These are phyloP conservation scores for Cyphomyrus discorhynchus DNA, from an alignment of 2,113 vertebrate genomes.

Conservation along the genomic window DNA sequence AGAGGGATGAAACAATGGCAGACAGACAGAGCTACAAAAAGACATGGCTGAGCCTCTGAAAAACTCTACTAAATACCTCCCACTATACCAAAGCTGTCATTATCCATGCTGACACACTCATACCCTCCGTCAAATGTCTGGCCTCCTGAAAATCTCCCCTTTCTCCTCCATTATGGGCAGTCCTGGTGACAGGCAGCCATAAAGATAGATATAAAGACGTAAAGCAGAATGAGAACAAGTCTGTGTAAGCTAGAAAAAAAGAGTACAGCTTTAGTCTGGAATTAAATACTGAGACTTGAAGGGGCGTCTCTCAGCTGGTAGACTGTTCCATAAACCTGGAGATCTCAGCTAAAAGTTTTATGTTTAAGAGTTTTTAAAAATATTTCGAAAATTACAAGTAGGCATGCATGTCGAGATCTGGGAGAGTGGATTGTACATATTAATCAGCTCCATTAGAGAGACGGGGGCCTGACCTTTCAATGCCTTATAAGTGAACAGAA, in stretches of 20 bases:
- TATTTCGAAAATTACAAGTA: not conserved
- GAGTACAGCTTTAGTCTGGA: not conserved
- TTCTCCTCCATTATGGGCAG: not conserved
- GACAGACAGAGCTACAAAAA: not conserved
- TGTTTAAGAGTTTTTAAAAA: not conserved
- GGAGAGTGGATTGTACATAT: not conserved
- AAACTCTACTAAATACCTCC: not conserved
- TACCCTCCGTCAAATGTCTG: not conserved
- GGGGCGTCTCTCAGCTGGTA: not conserved
- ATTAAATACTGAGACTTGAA: not conserved
- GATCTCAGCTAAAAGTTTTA: not conserved
- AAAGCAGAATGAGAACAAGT: not conserved
- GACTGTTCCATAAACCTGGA: not conserved
- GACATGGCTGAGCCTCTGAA: not conserved
- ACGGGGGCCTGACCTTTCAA: not conserved
- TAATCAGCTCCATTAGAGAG: not conserved
- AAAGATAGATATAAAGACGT: not conserved
- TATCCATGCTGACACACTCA: not conserved
- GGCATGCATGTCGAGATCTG: not conserved
- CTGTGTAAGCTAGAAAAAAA: not conserved
- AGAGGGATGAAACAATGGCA: not conserved
- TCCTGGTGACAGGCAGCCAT: not conserved
- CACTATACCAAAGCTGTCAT: not conserved
- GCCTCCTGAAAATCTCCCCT: not conserved
- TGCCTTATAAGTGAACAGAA: not conserved